These are phyloP conservation scores for Falcunculus frontatus DNA, from an alignment of 2,113 vertebrate genomes.

Conservation along the genomic window DNA sequence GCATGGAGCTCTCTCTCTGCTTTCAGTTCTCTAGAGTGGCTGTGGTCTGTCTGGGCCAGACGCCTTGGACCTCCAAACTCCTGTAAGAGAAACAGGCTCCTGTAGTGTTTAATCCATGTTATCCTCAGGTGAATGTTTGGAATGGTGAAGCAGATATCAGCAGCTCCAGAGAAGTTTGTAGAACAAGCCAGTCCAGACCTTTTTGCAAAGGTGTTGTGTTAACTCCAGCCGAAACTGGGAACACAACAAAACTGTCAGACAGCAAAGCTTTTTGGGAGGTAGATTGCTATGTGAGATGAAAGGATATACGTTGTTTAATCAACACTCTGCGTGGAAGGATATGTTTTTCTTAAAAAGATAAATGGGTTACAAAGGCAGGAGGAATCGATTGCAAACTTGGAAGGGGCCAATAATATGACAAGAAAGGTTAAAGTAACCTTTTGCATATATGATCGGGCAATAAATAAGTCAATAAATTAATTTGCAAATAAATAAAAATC, in stretches of 20 bases:
- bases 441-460: not conserved
- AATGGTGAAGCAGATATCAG: not conserved
- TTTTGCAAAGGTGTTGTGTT: not conserved
- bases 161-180: not conserved
- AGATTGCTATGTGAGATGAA: not conserved
- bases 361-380: conserved; percentile 48
- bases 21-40: not conserved
- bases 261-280: not conserved
- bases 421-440: conserved; percentile 51
- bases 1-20: not conserved
- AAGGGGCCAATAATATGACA: conserved; percentile 1
- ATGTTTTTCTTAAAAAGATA: conserved; percentile 37
- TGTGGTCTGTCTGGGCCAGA: not conserved
- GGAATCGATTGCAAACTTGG: conserved; percentile 11
- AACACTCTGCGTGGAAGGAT: conserved; percentile 30
- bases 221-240: not conserved
- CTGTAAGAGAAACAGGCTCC: not conserved
- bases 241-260: not conserved
- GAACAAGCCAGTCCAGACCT: not conserved
- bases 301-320: conserved; percentile 46
- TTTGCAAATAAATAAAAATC: not conserved
- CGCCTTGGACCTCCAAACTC: not conserved
- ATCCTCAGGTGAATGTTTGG: not conserved
- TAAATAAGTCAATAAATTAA: not conserved
- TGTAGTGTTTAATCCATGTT: not conserved